Conservation (phyloP, 2,888 invertebrate genomes). For the Lepetodrilus schrolli region DNA sequence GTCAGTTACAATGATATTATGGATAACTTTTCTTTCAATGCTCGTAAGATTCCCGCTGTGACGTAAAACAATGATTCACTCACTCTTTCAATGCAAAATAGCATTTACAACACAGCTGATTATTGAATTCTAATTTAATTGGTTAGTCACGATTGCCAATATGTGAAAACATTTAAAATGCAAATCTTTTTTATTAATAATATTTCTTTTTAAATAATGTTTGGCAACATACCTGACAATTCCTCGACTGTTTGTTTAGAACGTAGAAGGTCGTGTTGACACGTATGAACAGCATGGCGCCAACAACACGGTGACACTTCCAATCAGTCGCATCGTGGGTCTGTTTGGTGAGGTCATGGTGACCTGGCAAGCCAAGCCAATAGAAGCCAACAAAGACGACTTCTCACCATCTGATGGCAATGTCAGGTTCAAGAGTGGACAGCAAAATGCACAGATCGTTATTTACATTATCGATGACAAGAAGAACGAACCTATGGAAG, state of each 20-base stretch:
- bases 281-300: conserved; percentile 67
- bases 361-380: conserved; percentile 68
- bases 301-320: conserved; percentile 58
- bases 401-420: conserved; percentile 67
- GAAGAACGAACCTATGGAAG: conserved; percentile 69
- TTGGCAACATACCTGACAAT: no score
- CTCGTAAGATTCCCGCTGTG: no score
- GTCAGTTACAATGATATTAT: no score
- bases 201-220: no score
- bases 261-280: conserved; percentile 70
- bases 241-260: conserved; percentile 65
- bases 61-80: no score
- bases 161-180: no score
- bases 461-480: conserved; percentile 70
- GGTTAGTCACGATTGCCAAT: no score
- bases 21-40: no score
- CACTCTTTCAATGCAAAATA: no score
- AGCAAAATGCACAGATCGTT: conserved; percentile 57
- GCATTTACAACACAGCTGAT: no score
- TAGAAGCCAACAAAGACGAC: conserved; percentile 65
- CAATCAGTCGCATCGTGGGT: conserved; percentile 61
- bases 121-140: no score
- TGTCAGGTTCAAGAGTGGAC: conserved; percentile 58
- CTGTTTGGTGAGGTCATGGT: conserved; percentile 65
- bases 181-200: no score